Conservation (phyloP, 2,797 vertebrate species). For the Myoxocephalus aenaeus region DNA sequence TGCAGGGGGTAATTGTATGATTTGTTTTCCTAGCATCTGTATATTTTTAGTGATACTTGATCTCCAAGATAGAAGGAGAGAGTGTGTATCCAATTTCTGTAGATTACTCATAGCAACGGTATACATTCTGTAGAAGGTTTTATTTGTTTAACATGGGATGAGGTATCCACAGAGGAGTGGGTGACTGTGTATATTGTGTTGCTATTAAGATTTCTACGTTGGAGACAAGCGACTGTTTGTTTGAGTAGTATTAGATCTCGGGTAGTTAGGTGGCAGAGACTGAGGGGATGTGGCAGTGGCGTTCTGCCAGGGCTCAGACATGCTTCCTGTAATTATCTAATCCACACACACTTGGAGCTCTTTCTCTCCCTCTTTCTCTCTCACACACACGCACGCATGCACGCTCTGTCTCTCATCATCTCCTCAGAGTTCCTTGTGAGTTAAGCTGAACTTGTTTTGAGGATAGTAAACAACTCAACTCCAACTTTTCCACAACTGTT, state of each 20-base stretch:
- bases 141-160: slow-evolving; percentile 79
- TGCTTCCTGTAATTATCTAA: slow-evolving; percentile 83
- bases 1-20: slow-evolving; percentile 45
- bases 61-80: slow-evolving; percentile 46
- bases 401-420: slow-evolving; percentile 6
- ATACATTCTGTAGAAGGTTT: slow-evolving; percentile 38
- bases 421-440: slow-evolving; percentile 28
- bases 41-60: slow-evolving; percentile 74
- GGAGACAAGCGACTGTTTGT: slow-evolving; percentile 76
- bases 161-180: slow-evolving; percentile 64
- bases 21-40: slow-evolving; percentile 66
- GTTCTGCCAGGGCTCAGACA: slow-evolving; percentile 71
- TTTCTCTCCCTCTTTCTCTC: slow-evolving; percentile 6
- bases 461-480: slow-evolving; percentile 33
- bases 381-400: background rate
- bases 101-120: slow-evolving; percentile 55
- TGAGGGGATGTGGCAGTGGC: slow-evolving; percentile 68
- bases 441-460: slow-evolving; percentile 46
- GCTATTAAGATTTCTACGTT: slow-evolving; percentile 64
- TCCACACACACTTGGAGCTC: slow-evolving; percentile 56
- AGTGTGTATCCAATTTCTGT: slow-evolving; percentile 61
- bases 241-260: slow-evolving; percentile 67
- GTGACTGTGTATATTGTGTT: slow-evolving; percentile 66
- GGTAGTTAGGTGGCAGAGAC: slow-evolving; percentile 62
- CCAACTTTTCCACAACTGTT: slow-evolving; percentile 33